phyloP scores from a whole-genome alignment of 2,113 vertebrate genomes.

The Nothobranchius kuhntae region DNA sequence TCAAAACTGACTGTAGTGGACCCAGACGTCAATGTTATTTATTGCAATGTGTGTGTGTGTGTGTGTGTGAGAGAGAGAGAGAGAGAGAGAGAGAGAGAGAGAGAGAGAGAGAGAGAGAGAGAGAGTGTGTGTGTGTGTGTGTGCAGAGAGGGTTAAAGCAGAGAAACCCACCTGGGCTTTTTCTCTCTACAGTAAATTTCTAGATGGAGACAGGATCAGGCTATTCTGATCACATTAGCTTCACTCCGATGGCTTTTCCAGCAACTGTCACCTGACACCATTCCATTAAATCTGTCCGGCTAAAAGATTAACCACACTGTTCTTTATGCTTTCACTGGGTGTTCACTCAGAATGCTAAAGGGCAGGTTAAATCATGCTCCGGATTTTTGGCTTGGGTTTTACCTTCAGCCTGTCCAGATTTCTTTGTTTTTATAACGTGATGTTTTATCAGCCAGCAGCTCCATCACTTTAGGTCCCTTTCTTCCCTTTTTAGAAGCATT shows the following conservation, averaged over 20 bases:
- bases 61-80: too few species aligned
- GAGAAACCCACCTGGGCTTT: slow-evolving; percentile 49
- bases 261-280: slow-evolving; percentile 72
- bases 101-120: too few species aligned
- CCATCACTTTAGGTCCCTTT: too few species aligned
- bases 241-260: slow-evolving; percentile 73
- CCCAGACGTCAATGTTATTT: background rate
- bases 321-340: slow-evolving; percentile 64
- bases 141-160: slow-evolving; percentile 12
- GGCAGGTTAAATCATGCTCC: slow-evolving; percentile 68
- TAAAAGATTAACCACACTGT: slow-evolving; percentile 66
- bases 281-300: slow-evolving; percentile 71
- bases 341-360: slow-evolving; percentile 44
- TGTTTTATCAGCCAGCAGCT: background rate
- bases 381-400: slow-evolving; percentile 47
- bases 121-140: background rate
- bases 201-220: slow-evolving; percentile 50
- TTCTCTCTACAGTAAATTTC: slow-evolving; percentile 61
- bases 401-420: slow-evolving; percentile 20
- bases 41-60: too few species aligned
- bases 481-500: too few species aligned
- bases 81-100: too few species aligned
- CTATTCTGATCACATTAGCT: slow-evolving; percentile 68
- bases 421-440: slow-evolving; percentile 17
- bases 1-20: background rate